Evolutionary conservation across 2,797 vertebrate genomes (phyloP).

Genomic region (Choloepus didactylus): DNA sequence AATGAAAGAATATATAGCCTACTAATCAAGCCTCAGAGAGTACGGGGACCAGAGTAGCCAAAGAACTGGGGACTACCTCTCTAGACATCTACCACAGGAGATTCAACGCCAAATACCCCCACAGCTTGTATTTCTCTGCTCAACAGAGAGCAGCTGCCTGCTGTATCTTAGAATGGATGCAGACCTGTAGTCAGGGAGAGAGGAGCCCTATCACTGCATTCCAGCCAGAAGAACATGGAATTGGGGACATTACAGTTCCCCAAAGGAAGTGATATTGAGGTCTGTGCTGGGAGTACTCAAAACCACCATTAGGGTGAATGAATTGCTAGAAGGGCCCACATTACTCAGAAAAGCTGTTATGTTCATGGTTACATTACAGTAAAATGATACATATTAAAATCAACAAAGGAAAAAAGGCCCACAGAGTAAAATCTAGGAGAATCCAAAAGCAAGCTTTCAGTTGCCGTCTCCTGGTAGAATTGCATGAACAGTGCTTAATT

Average conservation of each 20-base stretch:
- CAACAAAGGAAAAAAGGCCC: neutral
- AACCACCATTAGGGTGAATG: neutral
- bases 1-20: neutral
- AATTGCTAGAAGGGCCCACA: neutral
- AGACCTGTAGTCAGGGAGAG: neutral
- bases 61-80: neutral
- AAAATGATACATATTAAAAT: neutral
- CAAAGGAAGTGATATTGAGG: neutral
- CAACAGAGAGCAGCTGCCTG: neutral
- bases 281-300: no score
- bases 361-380: neutral
- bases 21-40: neutral
- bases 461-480: neutral
- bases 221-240: neutral
- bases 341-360: neutral
- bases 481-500: neutral
- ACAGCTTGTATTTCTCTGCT: neutral
- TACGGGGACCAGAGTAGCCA: neutral
- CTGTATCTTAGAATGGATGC: neutral
- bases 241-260: neutral
- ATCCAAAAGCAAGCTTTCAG: neutral
- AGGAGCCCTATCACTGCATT: neutral
- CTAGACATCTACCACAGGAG: neutral
- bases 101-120: neutral
- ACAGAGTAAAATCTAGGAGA: neutral